Percentiles rank a stretch among this genome's conserved stretches.
Conservation (phyloP, 2,888 invertebrate species). For the Uropetala carovei region DNA sequence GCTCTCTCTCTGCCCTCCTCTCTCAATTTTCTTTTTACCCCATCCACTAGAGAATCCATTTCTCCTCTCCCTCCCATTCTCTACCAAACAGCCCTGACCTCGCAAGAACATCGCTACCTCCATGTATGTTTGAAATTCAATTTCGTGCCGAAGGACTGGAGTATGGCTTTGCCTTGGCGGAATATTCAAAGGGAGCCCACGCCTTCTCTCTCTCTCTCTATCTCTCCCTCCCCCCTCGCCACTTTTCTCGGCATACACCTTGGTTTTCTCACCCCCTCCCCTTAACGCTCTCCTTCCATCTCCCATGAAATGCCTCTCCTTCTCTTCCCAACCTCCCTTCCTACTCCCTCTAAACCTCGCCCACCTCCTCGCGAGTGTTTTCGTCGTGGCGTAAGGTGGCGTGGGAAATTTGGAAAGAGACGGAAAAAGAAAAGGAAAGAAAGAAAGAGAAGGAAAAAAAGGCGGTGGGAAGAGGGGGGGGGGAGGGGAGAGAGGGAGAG, state of each 20-base stretch:
- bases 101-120: constrained; percentile 45
- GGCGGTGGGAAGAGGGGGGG: too few relatives aligned
- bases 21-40: background rate
- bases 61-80: background rate
- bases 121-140: constrained; percentile 63
- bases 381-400: background rate
- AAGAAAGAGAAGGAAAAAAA: background rate
- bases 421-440: background rate
- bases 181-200: constrained; percentile 44
- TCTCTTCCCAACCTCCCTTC: background rate
- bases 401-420: background rate
- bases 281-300: background rate
- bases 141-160: constrained; percentile 53
- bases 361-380: background rate
- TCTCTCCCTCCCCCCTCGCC: background rate
- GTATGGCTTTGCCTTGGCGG: constrained; percentile 45
- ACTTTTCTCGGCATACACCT: background rate
- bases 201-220: background rate
- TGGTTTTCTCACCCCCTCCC: background rate
- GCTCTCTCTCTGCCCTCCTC: background rate
- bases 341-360: too few relatives aligned
- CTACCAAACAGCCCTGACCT: background rate
- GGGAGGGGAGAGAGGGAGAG: too few relatives aligned
- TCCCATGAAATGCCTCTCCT: background rate
- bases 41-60: background rate